These are phyloP conservation scores for Orientallactaga bullata DNA, from an alignment of 2,113 vertebrate genomes.

Conservation along the genomic window DNA sequence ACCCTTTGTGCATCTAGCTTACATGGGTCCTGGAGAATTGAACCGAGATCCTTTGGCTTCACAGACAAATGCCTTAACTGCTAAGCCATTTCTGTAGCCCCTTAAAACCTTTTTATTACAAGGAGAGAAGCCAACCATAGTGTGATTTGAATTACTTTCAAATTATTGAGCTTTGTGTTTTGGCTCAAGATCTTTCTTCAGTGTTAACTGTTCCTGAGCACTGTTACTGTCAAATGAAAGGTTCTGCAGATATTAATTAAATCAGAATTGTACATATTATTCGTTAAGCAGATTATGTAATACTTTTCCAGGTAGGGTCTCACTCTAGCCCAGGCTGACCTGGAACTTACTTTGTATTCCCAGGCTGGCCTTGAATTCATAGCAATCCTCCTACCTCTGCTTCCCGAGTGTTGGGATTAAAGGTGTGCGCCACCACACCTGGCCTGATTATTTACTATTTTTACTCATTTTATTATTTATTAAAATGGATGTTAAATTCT, in stretches of 20 bases:
- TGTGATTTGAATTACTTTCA: background rate
- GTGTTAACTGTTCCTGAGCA: background rate
- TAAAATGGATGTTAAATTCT: background rate
- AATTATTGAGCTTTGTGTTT: background rate
- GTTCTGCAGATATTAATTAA: background rate
- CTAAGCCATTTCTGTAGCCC: background rate
- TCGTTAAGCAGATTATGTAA: background rate
- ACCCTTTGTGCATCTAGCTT: too few species aligned
- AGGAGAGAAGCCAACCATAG: background rate
- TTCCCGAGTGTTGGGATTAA: too few species aligned
- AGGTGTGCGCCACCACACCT: too few species aligned
- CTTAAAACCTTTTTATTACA: background rate
- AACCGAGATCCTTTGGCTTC: too few species aligned
- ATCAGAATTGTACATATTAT: background rate
- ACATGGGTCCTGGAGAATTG: too few species aligned
- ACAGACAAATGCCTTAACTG: too few species aligned
- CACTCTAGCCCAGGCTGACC: too few species aligned
- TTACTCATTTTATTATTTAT: background rate
- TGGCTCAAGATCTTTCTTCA: background rate
- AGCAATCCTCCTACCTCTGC: too few species aligned
- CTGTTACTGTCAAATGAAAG: background rate
- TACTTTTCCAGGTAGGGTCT: background rate
- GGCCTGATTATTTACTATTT: background rate
- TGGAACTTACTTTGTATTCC: too few species aligned
- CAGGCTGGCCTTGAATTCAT: too few species aligned